These are phyloP conservation scores for Hyaena hyaena DNA, from an alignment of 2,113 vertebrate species.

Conservation along the genomic window DNA sequence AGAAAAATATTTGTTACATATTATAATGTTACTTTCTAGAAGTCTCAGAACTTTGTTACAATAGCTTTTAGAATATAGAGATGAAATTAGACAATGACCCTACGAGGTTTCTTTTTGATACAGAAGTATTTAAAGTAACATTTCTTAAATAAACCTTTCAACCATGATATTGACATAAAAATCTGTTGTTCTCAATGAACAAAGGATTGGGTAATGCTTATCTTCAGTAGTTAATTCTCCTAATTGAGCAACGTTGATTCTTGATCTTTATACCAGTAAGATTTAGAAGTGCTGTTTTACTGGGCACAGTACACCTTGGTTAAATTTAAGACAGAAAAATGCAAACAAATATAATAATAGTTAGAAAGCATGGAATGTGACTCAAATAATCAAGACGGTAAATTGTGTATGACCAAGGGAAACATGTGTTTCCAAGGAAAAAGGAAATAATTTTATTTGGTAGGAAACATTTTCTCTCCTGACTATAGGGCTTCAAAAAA, in stretches of 20 bases:
- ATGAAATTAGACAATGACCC: background rate
- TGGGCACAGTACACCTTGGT: background rate
- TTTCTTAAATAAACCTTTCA: background rate
- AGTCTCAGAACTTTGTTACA: slow-evolving; percentile 19
- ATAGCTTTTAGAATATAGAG: slow-evolving; percentile 1
- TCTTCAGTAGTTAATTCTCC: background rate
- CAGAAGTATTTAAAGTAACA: background rate
- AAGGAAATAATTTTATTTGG: background rate
- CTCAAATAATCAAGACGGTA: slow-evolving; percentile 23
- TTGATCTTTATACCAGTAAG: background rate
- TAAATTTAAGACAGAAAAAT: slow-evolving; percentile 42
- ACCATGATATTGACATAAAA: background rate
- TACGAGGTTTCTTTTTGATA: background rate
- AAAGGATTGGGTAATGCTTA: background rate
- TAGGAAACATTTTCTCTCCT: background rate
- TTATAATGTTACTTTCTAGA: background rate
- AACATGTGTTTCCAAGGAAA: background rate
- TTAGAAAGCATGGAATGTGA: background rate
- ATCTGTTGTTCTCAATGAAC: background rate
- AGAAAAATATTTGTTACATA: background rate
- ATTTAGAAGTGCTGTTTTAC: background rate
- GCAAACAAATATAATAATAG: background rate
- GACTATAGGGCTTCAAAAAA: background rate
- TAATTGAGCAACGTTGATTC: background rate
- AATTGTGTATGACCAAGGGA: background rate